Conservation (phyloP, 1,140 invertebrate species). For the Cotesia typhae region DNA sequence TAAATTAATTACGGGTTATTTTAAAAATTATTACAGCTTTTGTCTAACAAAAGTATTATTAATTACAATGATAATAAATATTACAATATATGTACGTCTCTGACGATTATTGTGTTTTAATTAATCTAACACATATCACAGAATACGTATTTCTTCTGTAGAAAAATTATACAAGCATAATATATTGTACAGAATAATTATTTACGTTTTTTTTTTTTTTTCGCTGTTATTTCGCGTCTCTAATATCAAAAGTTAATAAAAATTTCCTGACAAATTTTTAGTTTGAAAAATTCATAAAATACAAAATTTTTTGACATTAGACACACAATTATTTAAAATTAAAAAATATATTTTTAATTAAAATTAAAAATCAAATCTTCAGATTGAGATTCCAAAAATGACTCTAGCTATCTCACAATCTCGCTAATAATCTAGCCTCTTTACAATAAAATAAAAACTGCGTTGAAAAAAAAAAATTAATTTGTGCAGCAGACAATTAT, state of each 20-base stretch:
- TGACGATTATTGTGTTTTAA: constrained; percentile 49
- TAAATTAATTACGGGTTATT: not conserved
- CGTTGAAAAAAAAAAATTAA: not conserved
- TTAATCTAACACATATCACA: constrained; percentile 65
- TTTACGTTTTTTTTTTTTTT: constrained; percentile 3
- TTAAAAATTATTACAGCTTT: not conserved
- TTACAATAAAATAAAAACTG: constrained; percentile 15
- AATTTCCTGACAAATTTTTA: not conserved
- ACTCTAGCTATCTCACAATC: constrained; percentile 29
- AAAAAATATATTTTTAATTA: not conserved
- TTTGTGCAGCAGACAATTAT: too few relatives aligned
- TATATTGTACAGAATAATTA: constrained; percentile 37
- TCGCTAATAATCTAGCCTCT: constrained; percentile 6
- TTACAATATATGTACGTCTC: constrained; percentile 47
- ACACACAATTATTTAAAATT: not conserved
- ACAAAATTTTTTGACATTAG: too few relatives aligned
- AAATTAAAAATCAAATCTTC: too few relatives aligned
- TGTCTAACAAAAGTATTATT: constrained; percentile 22
- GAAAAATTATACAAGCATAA: constrained; percentile 44
- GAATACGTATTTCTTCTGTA: constrained; percentile 52
- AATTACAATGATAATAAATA: constrained; percentile 43
- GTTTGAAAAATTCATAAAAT: too few relatives aligned
- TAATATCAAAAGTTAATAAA: not conserved
- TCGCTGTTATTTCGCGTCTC: not conserved
- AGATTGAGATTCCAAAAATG: too few relatives aligned